These are phyloP conservation scores for Triops cancriformis DNA, from an alignment of 1,140 invertebrate species.

Conservation along the genomic window DNA sequence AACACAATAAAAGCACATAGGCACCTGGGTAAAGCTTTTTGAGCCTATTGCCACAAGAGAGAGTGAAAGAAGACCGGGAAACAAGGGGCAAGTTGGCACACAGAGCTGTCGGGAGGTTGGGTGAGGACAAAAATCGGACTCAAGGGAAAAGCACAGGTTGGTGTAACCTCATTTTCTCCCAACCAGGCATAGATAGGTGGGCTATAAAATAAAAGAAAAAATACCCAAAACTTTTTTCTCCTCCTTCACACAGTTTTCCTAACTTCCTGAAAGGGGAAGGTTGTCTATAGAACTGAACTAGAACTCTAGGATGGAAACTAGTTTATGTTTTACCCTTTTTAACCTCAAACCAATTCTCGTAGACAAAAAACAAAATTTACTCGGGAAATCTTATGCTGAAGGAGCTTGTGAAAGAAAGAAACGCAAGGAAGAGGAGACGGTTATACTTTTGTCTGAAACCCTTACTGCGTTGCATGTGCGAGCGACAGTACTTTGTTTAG, in stretches of 20 bases:
- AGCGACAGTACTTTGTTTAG: background rate
- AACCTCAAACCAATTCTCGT: background rate
- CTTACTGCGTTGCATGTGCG: background rate
- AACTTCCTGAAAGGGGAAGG: background rate
- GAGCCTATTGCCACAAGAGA: background rate
- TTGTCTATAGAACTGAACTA: background rate
- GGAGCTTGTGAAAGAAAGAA: background rate
- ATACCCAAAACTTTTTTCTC: background rate
- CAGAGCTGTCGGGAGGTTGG: too few species aligned
- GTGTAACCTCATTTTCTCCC: background rate
- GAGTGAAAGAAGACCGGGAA: background rate
- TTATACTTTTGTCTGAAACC: background rate
- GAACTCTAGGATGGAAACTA: background rate
- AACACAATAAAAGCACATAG: background rate
- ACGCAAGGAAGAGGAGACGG: background rate
- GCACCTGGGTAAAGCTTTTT: background rate
- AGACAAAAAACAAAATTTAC: background rate
- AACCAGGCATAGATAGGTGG: background rate
- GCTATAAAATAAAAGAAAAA: background rate
- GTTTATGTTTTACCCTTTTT: background rate
- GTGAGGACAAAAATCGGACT: background rate
- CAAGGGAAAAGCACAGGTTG: background rate
- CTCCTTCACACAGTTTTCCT: background rate
- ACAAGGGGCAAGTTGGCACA: background rate
- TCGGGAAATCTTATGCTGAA: background rate